Evolutionary conservation across 2,888 invertebrate species (phyloP), one percentile per base, ranked within the genome.

Genomic region (Leptopilina drosophilae): DNA sequence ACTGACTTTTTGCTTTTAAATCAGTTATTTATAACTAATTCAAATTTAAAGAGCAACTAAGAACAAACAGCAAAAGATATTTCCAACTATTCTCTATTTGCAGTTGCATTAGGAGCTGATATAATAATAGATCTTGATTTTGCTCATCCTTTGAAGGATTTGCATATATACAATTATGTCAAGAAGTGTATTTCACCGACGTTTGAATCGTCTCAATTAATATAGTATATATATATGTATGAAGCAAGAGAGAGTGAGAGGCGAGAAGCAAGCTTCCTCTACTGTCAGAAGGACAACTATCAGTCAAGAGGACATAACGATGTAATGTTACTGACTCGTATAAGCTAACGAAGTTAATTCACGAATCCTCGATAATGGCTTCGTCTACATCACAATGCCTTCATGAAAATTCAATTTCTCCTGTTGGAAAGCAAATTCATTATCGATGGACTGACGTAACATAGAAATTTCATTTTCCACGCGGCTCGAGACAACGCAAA

Each of bases 361-460:
- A 76, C 77, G 67, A 84, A 82, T 82, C 81, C 82, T 78, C 77
- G 76, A 83, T 84, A 85, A 85, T 84, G 83, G 84, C 78, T 82
- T 84, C 84, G 59, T 80, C 80, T 78, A 79, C 76, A 80, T 81
- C 62, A 84, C 81, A 85, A 83, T 82, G 82, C 80, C 78, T 69
- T 69, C 80, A 76, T 78, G 84, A 79, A 84, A 85, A 85, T 85
- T 85, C 83, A 83, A 85, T 85, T 85, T 83, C 81, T 77, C 67
- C 69, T 73, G 73, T 81, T 64, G 67, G 78, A 56, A 73, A 78
- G 80, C 80, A 79, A 79, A 81, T 56, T 81, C 77, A 82, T 82
- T 79, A 82, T 82, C 80, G 76, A 65, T 78, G 53, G 26, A 81
- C 78, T 82, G 78, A 75, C 53, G 77, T 73, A 15, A 73, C 33